Evolutionary conservation across 2,797 vertebrate genomes (phyloP), one percentile per base, ranked within the genome.

Genomic region (Serranus cabrilla): DNA sequence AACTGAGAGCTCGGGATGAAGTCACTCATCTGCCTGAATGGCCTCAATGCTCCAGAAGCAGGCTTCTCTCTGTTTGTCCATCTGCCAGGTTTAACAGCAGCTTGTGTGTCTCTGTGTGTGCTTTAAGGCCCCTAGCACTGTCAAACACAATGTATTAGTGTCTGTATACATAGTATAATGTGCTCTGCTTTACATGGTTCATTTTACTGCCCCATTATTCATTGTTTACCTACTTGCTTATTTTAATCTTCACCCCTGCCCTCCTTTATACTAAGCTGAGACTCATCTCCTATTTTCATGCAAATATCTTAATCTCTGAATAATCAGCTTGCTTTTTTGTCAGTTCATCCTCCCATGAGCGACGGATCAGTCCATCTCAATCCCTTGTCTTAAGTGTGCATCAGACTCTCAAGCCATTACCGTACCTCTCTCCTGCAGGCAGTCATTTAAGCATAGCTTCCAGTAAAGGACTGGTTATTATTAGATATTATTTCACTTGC

Each of bases 251-350:
- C 76, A 80, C 81, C 74, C 34, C 66, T 85, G 80, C 37, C 81
- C 81, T 69, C 37, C 62, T 70, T 80, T 71, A 77, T 72, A 55
- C 80, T 83, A 87, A 86, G 71, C 71, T 52, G 64, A 84, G 74
- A 61, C 72, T 89, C 80, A 83, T 91, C 88, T 91, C 63, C 62
- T 91, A 85, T 91, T 90, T 92, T 88, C 72, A 91, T 91, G 88
- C 84, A 87, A 90, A 94, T 94, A 89, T 92, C 89, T 86, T 95
- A 93, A 94, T 93, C 93, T 93, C 89, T 84, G 67, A 91, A 92
- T 93, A 93, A 94, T 93, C 92, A 76, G 90, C 85, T 89, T 90
- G 82, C 83, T 87, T 81, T 94, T 85, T 88, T 82, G 76, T 86
- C 82, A 62, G 80, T 94, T 93, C 90, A 93, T 87, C 83, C 90